Evolutionary conservation across 2,113 vertebrate species (phyloP), one percentile per base, ranked within the genome.

Genomic region (Reinhardtius hippoglossoides): DNA sequence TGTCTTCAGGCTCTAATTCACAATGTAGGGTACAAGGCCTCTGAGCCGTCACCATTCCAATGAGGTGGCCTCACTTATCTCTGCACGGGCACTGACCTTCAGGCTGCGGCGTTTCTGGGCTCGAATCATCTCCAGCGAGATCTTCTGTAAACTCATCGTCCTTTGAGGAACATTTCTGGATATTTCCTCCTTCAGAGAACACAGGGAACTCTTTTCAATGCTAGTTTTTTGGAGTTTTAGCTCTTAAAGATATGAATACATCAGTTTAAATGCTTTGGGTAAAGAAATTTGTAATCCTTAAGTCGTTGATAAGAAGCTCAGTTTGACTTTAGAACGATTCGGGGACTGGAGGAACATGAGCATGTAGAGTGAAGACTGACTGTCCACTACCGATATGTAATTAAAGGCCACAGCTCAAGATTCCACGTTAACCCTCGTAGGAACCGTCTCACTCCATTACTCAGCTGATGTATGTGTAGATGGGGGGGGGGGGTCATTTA

Each of bases 401-500:
- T 46, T 23, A 68, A 63, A 35, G 74, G 52, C 52, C 76, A 42
- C 1, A 24, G 35, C 13, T 66, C 35, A 37, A 4, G 21, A 24
- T 23, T 65, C 63, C 20, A 26, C 60, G 52, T 23, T 13, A 24
- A 18, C 40, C 55, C 37, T 60, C 14, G 0, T 13, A 7, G 0
- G 21, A 52, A 15, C 24, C 0, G 1, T 24, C 37, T 82, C 55
- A 8, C 80, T 80, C 57, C 68, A 42, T 67, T 75, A 64, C 55
- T 35, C 82, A n/a, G 44, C 15, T 73, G 56, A 78, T 73, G 59
- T 27, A 67, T 59, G 70, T 73, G 20, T 18, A 35, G 58, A 57
- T 15, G 59, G 54, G 21, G 23, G 9, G 20, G 56, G 23, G 14
- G 20, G 64, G 67, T 73, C 76, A 65, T 84, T 84, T 65, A 79